Evolutionary conservation across 2,113 vertebrate genomes (phyloP).

Genomic region (Octodon degus): DNA sequence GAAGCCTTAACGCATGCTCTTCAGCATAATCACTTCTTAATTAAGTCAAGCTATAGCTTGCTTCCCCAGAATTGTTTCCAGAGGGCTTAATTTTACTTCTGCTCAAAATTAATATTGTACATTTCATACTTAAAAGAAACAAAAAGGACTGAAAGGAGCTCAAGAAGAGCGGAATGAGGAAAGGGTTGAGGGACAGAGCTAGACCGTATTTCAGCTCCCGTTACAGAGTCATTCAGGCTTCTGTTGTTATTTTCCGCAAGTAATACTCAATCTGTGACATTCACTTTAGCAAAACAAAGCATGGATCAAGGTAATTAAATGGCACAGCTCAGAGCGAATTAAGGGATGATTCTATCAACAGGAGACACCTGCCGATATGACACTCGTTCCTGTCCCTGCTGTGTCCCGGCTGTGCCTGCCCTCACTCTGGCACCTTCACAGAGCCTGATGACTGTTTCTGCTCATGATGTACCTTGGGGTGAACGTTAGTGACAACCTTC

Average conservation of each 20-base stretch:
- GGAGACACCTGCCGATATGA: constrained; percentile 19
- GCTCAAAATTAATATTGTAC: constrained; percentile 87
- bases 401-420: rapidly evolving
- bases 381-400: background rate
- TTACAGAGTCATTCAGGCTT: constrained; percentile 54
- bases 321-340: constrained; percentile 74
- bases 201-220: constrained; percentile 75
- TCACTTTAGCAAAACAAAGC: constrained; percentile 84
- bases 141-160: constrained; percentile 43
- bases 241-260: constrained; percentile 76
- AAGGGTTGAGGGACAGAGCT: constrained; percentile 42
- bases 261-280: constrained; percentile 78
- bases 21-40: constrained; percentile 85
- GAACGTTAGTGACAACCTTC: background rate
- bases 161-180: background rate
- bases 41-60: constrained; percentile 86
- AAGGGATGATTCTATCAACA: constrained; percentile 71
- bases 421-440: rapidly evolving
- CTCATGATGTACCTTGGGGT: rapidly evolving
- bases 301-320: constrained; percentile 81
- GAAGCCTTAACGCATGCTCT: constrained; percentile 78
- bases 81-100: constrained; percentile 86
- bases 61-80: constrained; percentile 84
- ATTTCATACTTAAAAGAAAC: constrained; percentile 74
- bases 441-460: background rate